These are phyloP conservation scores for Acleris laterana DNA, from an alignment of 2,888 invertebrate species.

Conservation along the genomic window DNA sequence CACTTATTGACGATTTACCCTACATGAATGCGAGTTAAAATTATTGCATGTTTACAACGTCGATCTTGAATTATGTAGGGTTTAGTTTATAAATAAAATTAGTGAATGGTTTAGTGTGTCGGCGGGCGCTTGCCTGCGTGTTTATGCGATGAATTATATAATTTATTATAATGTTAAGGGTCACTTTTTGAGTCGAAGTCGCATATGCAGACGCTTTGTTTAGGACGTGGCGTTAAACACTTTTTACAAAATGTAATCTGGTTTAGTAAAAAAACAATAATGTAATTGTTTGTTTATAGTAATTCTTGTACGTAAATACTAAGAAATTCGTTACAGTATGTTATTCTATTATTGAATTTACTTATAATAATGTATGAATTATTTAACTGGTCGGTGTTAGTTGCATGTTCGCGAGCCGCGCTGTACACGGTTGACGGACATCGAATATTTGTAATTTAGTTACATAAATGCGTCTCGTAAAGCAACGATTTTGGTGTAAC, in stretches of 20 bases:
- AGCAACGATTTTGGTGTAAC: conserved; percentile 1
- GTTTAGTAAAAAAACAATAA: not conserved
- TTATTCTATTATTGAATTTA: conserved; percentile 20
- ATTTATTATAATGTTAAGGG: conserved; percentile 21
- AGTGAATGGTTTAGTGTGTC: conserved; percentile 15
- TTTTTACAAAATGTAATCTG: not conserved
- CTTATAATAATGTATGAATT: not conserved
- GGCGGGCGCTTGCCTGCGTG: conserved; percentile 13
- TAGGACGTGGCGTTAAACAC: not conserved
- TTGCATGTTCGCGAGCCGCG: not conserved
- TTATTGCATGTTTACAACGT: too few relatives aligned
- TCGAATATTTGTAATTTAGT: not conserved
- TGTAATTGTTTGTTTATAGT: conserved; percentile 17
- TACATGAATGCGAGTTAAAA: too few relatives aligned
- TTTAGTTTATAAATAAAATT: not conserved
- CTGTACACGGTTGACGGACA: not conserved
- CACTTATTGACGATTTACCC: too few relatives aligned
- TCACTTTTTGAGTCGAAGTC: conserved; percentile 11
- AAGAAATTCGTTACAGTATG: conserved; percentile 18
- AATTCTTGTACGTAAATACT: conserved; percentile 18
- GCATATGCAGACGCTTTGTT: not conserved
- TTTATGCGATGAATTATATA: conserved; percentile 16
- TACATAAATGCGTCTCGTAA: not conserved
- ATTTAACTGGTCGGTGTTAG: not conserved
- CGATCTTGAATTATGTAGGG: too few relatives aligned